Conservation (phyloP, 2,888 invertebrate species). For the Cantharis rustica region DNA sequence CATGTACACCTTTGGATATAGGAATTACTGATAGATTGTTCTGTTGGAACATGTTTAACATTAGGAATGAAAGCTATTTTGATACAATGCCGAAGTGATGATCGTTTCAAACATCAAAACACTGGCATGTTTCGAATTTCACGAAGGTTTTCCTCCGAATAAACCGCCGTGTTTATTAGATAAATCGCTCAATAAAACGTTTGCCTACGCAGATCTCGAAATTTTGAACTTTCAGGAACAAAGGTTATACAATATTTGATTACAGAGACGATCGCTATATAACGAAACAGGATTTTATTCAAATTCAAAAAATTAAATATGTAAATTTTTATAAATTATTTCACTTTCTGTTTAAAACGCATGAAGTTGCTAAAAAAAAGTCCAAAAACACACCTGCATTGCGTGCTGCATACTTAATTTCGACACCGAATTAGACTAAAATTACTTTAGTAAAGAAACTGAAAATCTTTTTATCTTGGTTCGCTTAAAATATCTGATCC, state of each 20-base stretch:
- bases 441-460: too few relatives aligned
- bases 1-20: background rate
- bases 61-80: background rate
- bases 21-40: background rate
- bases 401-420: too few relatives aligned
- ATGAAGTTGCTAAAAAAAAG: too few relatives aligned
- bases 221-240: background rate
- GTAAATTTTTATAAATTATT: too few relatives aligned
- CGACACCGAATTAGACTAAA: too few relatives aligned
- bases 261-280: background rate
- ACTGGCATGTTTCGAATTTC: background rate
- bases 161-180: background rate
- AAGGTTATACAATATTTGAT: background rate
- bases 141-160: background rate
- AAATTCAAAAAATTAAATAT: too few relatives aligned
- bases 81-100: background rate
- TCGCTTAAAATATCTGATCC: too few relatives aligned
- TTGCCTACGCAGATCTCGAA: background rate
- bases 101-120: background rate
- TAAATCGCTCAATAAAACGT: background rate
- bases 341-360: too few relatives aligned
- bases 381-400: too few relatives aligned
- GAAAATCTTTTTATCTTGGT: too few relatives aligned
- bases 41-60: background rate
- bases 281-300: too few relatives aligned